Base-by-base conservation (phyloP, 2,888 invertebrate species). In the Drosophila lutescens region DNA sequence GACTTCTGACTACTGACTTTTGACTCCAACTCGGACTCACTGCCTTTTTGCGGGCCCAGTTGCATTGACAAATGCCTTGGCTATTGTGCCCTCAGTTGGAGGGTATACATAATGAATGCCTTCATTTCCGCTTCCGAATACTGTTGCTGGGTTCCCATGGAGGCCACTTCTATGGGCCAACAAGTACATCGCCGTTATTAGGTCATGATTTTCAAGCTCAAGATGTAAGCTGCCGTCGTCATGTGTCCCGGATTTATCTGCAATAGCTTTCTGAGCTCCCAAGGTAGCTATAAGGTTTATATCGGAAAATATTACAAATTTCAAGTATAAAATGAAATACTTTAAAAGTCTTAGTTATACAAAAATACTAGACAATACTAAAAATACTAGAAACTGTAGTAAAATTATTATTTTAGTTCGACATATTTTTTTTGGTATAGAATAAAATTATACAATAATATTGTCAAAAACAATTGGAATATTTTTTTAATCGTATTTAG, bases 41-140 rank as follows among this genome's bases (percentile, higher is more conserved):
- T 17, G 41, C 15, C 9, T 36, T 26, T 17, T 38, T 50, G 34
- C 49, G 10, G 40, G 17, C 23, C 34, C 34, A 17, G 34, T 13
- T 49, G 49, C 34, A 34, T 50, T 50, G 43, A 61, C 63, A 63
- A 63, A 61, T 61, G 60, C 47, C 30, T 30, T 59, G 20, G 49
- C 47, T 15, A 36, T 63, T 20, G 49, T 49, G 41, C 26, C 40
- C 38, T 20, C 41, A 34, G 49, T 34, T 53, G 26, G 43, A 34
- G 43, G 8, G 44, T 30, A 9, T 36, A 30, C 66, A 65, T 43
- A 67, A 56, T 50, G 30, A 23, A 67, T 65, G 67, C 46, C 67
- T 68, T 68, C 46, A 68, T 67, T 58, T 68, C 67, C 58, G 67
- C 57, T 51, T 50, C 17, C 40, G 51, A 65, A 38, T 54, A 49